Evolutionary conservation across 1,140 invertebrate genomes (phyloP).

Genomic region (Dolichoris vasculosae): DNA sequence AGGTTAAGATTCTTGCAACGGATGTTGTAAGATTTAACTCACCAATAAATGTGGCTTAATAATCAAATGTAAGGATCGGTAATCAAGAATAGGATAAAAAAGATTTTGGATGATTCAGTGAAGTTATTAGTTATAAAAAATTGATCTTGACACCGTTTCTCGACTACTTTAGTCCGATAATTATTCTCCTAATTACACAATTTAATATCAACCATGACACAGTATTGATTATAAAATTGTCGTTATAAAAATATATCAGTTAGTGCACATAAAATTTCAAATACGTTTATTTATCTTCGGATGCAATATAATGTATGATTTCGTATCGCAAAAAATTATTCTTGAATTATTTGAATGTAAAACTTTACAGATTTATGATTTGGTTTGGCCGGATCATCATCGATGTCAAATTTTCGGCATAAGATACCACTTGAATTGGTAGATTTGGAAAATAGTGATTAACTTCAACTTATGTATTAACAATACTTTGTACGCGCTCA

Average conservation of each 20-base stretch:
- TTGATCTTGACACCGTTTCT: not conserved
- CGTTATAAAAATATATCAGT: not conserved
- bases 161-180: not conserved
- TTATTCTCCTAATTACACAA: not conserved
- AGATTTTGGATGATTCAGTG: not conserved
- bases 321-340: too few relatives aligned
- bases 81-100: not conserved
- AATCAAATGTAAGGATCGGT: not conserved
- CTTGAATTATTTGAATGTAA: too few relatives aligned
- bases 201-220: not conserved
- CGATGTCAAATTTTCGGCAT: too few relatives aligned
- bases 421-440: too few relatives aligned
- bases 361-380: too few relatives aligned
- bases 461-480: too few relatives aligned
- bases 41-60: not conserved
- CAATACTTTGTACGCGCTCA: too few relatives aligned
- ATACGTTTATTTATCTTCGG: not conserved
- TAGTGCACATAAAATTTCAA: not conserved
- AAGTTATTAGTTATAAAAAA: not conserved
- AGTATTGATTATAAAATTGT: not conserved
- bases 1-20: not conserved
- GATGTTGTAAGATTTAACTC: not conserved
- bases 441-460: too few relatives aligned
- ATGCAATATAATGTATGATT: too few relatives aligned
- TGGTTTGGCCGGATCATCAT: too few relatives aligned